A percentile compares a stretch with the other conserved stretches of the same genome.
phyloP scores from a whole-genome alignment of 2,113 vertebrate genomes.

The Pluvianellus socialis region DNA sequence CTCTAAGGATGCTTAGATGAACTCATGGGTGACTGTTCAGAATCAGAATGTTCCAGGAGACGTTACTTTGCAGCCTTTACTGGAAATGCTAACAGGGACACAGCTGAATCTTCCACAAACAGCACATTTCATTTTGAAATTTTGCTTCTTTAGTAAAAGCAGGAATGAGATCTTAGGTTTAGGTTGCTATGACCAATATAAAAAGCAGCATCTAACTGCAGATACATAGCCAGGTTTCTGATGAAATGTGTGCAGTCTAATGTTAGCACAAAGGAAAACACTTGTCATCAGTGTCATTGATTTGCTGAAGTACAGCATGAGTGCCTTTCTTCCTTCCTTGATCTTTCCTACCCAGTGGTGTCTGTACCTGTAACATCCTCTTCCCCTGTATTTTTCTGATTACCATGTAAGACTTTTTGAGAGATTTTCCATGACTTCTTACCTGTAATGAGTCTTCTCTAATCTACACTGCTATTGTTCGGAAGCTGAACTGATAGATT shows the following conservation, averaged over 20 bases:
- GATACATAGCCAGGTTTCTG: not conserved
- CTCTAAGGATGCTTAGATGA: not conserved
- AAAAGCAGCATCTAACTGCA: not conserved
- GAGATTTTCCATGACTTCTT: not conserved
- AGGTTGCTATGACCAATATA: not conserved
- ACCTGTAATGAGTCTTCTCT: not conserved
- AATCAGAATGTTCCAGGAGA: not conserved
- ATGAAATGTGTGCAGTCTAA: not conserved
- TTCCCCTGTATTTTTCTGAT: conserved; percentile 1
- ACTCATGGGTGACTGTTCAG: not conserved
- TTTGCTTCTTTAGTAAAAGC: not conserved
- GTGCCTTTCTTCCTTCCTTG: not conserved
- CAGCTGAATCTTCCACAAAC: not conserved
- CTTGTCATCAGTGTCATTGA: not conserved
- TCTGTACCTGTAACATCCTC: not conserved
- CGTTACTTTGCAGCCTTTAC: not conserved
- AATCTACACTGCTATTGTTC: not conserved
- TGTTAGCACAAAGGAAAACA: not conserved
- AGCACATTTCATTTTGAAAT: not conserved
- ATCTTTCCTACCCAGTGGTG: not conserved
- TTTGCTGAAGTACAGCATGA: not conserved
- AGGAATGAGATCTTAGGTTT: not conserved
- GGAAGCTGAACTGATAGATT: not conserved
- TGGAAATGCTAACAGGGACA: not conserved
- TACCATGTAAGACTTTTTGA: not conserved